Percentiles rank a stretch among this genome's conserved stretches.
Conservation (phyloP, 2,113 vertebrate species). For the Aptenodytes patagonicus region DNA sequence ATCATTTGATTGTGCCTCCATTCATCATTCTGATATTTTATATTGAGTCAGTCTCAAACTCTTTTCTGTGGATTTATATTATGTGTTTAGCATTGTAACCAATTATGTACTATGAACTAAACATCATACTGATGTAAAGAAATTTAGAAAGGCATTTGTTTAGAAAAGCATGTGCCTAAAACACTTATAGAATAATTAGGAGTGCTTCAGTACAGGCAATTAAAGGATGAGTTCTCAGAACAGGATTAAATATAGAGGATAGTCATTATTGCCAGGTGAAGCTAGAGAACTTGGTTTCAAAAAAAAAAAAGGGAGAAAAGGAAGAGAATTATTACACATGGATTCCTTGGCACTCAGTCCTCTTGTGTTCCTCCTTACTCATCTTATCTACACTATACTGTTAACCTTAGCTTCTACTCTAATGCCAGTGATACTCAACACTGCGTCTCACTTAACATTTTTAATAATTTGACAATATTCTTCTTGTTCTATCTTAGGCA, state of each 20-base stretch:
- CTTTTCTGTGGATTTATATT: neutral
- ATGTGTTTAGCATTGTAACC: neutral
- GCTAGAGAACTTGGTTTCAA: neutral
- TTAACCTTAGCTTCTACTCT: neutral
- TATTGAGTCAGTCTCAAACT: neutral
- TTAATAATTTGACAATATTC: neutral
- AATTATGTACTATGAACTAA: neutral
- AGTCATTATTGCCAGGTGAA: neutral
- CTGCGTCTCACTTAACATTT: neutral
- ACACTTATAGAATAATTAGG: neutral
- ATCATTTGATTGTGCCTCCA: neutral
- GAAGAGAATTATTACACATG: neutral
- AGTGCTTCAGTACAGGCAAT: neutral
- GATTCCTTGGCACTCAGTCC: neutral
- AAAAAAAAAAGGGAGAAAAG: neutral
- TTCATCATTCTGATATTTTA: neutral
- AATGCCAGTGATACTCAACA: neutral
- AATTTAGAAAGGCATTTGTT: neutral
- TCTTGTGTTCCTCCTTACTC: neutral
- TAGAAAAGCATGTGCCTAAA: neutral
- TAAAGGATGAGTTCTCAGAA: neutral
- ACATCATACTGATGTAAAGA: neutral
- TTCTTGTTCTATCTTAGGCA: neutral
- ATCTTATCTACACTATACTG: neutral
- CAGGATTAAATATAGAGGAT: neutral